Base-by-base conservation (phyloP, 2,888 invertebrate species). In the Amphipyra berbera region DNA sequence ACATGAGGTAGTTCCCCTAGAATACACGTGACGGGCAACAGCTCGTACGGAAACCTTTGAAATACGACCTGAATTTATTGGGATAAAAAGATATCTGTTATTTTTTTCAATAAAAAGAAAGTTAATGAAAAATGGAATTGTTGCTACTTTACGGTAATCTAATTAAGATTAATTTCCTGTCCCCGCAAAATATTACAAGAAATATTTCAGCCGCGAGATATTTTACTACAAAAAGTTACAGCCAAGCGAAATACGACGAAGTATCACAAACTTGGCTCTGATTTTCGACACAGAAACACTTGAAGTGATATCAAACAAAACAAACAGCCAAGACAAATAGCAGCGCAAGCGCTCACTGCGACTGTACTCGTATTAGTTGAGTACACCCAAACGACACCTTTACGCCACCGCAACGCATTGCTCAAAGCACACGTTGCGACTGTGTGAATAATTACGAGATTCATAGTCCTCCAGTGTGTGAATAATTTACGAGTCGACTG, bases 401-500 rank as follows among this genome's bases (percentile, higher is more conserved):
- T 35, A 69, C 56, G 38, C 47, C 53, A 54, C 59, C 47, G 60
- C 76, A 42, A 46, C 55, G 61, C 59, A 55, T 38, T 45, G 58
- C 71, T 64, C 58, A 65, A 53, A 62, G 62, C 55, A 30, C 49
- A 52, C 55, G 30, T 47, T 35, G 44, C 21, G 57, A 38, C 61
- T 58, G 49, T 52, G 61, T 61, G 76, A 75, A 78, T 78, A 78
- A 78, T 75, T 78, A 60, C 65, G 53, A 66, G 68, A 62, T 66
- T 48, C 56, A 57, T 66, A 58, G 42, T 60, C 47, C 45, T 61
- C 46, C 30, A 52, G 52, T 9, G 40, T 54, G 61, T 58, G 54
- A 66, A 68, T 66, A 60, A 76, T 59, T 66, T 66, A 61, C 61
- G 33, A 60, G 59, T 44, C 21, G 41, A 35, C 42, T 68, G 44